Evolutionary conservation across 1,140 invertebrate genomes (phyloP), one percentile per base, ranked within the genome.

Genomic region (Homalodisca vitripennis): DNA sequence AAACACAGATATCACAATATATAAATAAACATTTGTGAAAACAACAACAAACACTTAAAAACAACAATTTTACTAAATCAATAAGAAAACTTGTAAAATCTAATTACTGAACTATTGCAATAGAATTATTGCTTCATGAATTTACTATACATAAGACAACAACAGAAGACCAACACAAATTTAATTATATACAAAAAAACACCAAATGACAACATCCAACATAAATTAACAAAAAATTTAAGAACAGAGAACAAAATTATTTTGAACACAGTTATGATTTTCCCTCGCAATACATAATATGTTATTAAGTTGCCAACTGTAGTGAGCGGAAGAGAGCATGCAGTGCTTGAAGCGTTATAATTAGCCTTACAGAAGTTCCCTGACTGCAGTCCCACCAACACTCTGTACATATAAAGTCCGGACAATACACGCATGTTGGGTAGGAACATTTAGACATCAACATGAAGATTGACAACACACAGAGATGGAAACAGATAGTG

Each of bases 131-230:
- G n/a, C n/a, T n/a, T n/a, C n/a, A n/a, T n/a, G 73, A 72, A 71
- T 72, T 73, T 73, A 72, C 70, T 72, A 71, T 70, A 71, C 71
- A 71, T 72, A 26, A 30, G 12, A 30, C 20, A 64, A 64, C 10
- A 26, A 13, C 12, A 30, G 10, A 64, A 30, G 14, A 66, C 34
- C 29, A 41, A 32, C 29, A 66, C 29, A 66, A 66, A 66, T 34
- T 32, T 2, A 66, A 41, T 3, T 51, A 51, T 51, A n/a, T 51
- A 51, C 48, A 51, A 22, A 51, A 24, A 66, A 26, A 47, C 29
- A 66, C 24, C 14, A 12, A 32, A 3, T 41, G 34, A 34, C 24
- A 47, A 66, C 24, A 32, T 17, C 30, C 34, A 66, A 66, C 64
- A 66, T 32, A 66, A 41, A 47, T 66, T 34, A 24, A 41, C n/a